Percentiles rank a stretch among this genome's conserved stretches.
phyloP scores from a whole-genome alignment of 2,113 vertebrate genomes.

The Calypte anna region DNA sequence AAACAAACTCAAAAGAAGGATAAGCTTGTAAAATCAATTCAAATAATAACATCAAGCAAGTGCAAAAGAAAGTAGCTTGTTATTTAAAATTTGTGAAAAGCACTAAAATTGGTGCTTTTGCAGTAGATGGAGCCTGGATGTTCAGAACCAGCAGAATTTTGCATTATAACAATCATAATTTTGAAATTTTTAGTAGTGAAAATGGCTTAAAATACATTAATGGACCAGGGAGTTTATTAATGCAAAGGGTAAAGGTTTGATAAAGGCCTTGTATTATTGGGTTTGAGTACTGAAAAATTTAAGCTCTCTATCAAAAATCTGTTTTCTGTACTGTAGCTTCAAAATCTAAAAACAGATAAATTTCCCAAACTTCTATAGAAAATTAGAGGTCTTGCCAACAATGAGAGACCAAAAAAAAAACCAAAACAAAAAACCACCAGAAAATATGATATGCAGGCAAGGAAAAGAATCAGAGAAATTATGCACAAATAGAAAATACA shows the following conservation, averaged over 20 bases:
- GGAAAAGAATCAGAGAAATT: background rate
- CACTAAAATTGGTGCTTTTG: background rate
- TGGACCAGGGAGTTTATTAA: background rate
- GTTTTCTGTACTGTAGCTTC: background rate
- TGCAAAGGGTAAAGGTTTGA: background rate
- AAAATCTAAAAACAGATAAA: background rate
- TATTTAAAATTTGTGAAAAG: background rate
- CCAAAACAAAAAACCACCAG: background rate
- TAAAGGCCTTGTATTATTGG: background rate
- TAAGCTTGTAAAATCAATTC: background rate
- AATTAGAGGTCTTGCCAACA: background rate
- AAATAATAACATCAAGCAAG: background rate
- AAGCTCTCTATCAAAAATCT: background rate
- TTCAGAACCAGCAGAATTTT: background rate
- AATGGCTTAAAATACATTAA: conserved; percentile 10
- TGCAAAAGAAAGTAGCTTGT: background rate
- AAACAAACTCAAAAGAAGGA: background rate
- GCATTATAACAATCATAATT: background rate
- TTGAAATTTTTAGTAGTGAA: background rate
- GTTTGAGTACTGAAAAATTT: background rate
- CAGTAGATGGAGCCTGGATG: background rate
- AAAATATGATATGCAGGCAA: background rate
- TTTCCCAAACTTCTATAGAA: background rate
- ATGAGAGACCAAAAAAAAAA: background rate
- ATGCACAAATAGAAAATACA: background rate